Evolutionary conservation across 2,113 vertebrate genomes (phyloP).

Genomic region (Rhea americana): DNA sequence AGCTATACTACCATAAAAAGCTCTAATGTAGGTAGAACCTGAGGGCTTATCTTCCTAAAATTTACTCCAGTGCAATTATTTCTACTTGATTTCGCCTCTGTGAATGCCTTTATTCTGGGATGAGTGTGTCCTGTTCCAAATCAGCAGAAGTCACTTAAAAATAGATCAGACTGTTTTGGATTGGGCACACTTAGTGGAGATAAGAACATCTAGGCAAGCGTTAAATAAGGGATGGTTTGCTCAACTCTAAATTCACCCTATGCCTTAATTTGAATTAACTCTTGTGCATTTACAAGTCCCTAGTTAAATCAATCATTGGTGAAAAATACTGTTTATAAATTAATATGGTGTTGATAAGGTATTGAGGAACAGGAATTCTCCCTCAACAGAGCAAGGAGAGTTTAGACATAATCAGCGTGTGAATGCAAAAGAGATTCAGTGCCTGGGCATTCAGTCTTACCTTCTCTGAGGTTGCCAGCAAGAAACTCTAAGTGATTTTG

Average conservation of each 20-base stretch:
- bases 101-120: neutral
- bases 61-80: neutral
- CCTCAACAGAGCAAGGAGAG: neutral
- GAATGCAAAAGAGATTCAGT: neutral
- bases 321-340: constrained; percentile 27
- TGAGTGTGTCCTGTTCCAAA: neutral
- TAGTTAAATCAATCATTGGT: neutral
- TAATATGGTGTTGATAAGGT: neutral
- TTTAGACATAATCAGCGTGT: neutral
- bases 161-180: neutral
- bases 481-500: neutral
- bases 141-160: neutral
- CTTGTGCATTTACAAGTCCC: neutral
- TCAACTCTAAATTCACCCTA: neutral
- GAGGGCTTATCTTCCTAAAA: neutral
- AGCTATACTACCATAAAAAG: neutral
- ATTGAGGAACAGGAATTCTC: neutral
- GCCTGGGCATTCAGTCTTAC: constrained; percentile 16
- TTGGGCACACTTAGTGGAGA: neutral
- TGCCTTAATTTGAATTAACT: neutral
- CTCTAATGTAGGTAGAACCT: neutral
- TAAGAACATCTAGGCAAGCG: neutral
- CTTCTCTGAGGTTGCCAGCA: neutral
- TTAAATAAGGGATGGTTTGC: neutral
- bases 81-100: neutral